phyloP scores from a whole-genome alignment of 1,140 invertebrate genomes.

The Drosophila gunungcola region DNA sequence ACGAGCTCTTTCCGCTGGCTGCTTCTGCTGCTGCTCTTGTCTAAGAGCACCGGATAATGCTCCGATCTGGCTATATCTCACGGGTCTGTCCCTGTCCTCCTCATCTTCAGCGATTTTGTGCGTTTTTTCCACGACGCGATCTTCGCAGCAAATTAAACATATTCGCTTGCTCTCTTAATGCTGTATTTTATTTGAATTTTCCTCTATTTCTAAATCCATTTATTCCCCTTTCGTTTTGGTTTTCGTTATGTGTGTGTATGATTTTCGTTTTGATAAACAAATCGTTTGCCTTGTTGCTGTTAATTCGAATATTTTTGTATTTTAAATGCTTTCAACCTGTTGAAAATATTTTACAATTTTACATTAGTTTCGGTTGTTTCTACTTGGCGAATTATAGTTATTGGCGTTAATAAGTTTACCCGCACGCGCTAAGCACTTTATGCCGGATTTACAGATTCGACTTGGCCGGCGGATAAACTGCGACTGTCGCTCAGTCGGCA shows the following conservation, averaged over 20 bases:
- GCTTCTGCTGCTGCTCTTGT: constrained; percentile 6
- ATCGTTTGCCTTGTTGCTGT: constrained; percentile 57
- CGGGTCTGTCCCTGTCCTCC: constrained; percentile 59
- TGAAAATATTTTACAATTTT: constrained; percentile 54
- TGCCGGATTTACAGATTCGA: constrained; percentile 29
- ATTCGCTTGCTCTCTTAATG: constrained; percentile 21
- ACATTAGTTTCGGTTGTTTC: constrained; percentile 24
- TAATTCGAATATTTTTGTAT: constrained; percentile 38
- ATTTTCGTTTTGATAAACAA: constrained; percentile 70
- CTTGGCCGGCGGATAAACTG: constrained; percentile 63
- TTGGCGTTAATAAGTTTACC: constrained; percentile 40
- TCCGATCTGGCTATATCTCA: constrained; percentile 31
- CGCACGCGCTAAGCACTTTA: background rate
- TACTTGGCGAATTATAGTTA: constrained; percentile 15
- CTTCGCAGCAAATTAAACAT: constrained; percentile 78
- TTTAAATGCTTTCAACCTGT: constrained; percentile 66
- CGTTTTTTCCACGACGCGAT: constrained; percentile 67
- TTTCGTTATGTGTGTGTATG: constrained; percentile 19
- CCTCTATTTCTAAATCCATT: constrained; percentile 11
- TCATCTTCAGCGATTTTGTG: constrained; percentile 66
- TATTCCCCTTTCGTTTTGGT: constrained; percentile 3
- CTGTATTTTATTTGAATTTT: constrained; percentile 5
- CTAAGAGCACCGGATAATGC: constrained; percentile 20
- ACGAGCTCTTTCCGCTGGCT: constrained; percentile 27
- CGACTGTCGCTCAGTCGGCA: constrained; percentile 56